Percentiles rank a stretch among this genome's conserved stretches.
These are phyloP conservation scores for Craniophora ligustri DNA, from an alignment of 2,888 invertebrate genomes.

Conservation along the genomic window DNA sequence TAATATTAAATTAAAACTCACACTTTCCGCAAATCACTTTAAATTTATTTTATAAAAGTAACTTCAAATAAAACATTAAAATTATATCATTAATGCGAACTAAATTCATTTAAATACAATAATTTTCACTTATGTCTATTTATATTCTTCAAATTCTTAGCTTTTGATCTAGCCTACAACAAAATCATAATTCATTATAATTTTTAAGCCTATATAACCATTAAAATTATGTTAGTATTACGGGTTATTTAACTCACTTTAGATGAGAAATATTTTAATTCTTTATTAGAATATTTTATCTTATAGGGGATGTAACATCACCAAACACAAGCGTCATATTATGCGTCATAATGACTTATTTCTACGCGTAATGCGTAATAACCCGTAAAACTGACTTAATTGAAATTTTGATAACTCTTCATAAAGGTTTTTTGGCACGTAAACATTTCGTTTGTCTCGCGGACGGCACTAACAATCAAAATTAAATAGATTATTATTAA, in stretches of 20 bases:
- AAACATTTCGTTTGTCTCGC: constrained; percentile 71
- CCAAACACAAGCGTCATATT: too few relatives aligned
- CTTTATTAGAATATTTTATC: too few relatives aligned
- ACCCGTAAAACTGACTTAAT: constrained; percentile 34
- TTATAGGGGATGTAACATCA: too few relatives aligned
- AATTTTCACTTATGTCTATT: constrained; percentile 48
- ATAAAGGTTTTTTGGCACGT: constrained; percentile 76
- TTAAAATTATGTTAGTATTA: constrained; percentile 12
- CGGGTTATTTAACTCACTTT: too few relatives aligned
- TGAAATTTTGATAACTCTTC: constrained; percentile 50
- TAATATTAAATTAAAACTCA: constrained; percentile 64
- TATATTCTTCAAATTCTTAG: constrained; percentile 50
- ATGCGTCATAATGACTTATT: too few relatives aligned
- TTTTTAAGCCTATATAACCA: constrained; percentile 32
- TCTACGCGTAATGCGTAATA: not conserved
- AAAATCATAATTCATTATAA: constrained; percentile 34
- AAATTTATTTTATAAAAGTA: constrained; percentile 82
- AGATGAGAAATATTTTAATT: too few relatives aligned
- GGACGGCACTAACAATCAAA: constrained; percentile 82
- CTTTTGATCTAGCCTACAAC: constrained; percentile 49
- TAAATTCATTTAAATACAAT: constrained; percentile 55
- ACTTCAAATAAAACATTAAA: constrained; percentile 72
- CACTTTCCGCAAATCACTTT: constrained; percentile 72
- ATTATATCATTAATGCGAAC: constrained; percentile 70
- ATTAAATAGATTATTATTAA: constrained; percentile 34